phyloP scores from a whole-genome alignment of 2,113 vertebrate species.

The Mastomys coucha region DNA sequence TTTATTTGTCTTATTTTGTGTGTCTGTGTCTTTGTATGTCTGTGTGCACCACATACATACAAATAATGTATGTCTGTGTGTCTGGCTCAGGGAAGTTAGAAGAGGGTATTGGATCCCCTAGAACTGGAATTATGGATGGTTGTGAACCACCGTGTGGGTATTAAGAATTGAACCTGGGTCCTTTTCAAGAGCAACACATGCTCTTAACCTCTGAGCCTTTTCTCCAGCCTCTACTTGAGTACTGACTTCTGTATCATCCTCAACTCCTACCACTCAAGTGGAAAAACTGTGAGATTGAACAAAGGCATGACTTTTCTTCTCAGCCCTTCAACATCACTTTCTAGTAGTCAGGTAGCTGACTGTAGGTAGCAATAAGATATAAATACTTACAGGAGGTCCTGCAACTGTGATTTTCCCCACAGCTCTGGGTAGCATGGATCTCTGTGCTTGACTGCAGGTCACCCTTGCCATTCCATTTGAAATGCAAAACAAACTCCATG shows the following conservation, averaged over 20 bases:
- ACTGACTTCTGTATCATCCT: neutral
- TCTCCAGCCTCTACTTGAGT: neutral
- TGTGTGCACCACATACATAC: too few relatives aligned
- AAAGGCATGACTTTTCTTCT: neutral
- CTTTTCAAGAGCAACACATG: neutral
- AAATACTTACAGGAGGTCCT: neutral
- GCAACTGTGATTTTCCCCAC: neutral
- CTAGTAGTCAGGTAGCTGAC: neutral
- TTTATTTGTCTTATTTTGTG: neutral
- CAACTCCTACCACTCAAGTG: neutral
- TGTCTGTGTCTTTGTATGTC: neutral
- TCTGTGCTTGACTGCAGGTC: neutral
- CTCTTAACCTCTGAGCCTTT: neutral
- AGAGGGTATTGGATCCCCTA: neutral
- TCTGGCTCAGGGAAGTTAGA: neutral
- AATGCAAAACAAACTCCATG: slow-evolving; percentile 58
- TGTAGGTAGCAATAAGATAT: neutral
- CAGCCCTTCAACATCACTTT: neutral
- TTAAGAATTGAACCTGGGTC: neutral
- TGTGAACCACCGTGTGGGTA: too few relatives aligned
- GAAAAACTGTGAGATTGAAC: neutral
- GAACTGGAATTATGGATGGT: neutral
- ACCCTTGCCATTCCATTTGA: slow-evolving; percentile 31
- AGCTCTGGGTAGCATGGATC: neutral
- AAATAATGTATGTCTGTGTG: too few relatives aligned